phyloP scores from a whole-genome alignment of 2,113 vertebrate genomes.

The Oncorhynchus gorbuscha region DNA sequence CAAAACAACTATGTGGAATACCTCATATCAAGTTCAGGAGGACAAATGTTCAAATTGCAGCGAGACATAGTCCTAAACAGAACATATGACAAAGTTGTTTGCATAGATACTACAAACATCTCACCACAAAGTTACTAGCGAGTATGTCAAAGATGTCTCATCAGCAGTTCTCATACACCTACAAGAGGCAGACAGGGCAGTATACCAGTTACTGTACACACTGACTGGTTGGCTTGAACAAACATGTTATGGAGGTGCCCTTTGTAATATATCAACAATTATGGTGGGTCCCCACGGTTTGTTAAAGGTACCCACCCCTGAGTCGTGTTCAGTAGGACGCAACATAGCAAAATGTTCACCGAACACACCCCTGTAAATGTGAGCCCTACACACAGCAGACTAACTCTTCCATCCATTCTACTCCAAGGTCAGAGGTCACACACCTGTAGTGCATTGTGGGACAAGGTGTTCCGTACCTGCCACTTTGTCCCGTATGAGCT shows the following conservation, averaged over 20 bases:
- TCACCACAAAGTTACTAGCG: background rate
- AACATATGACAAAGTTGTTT: background rate
- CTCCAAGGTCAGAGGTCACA: constrained; percentile 13
- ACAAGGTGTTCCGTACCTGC: constrained; percentile 79
- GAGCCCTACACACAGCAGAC: background rate
- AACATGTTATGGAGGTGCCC: background rate
- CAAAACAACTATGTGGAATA: background rate
- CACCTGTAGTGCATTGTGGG: background rate
- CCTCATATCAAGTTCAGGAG: background rate
- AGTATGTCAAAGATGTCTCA: background rate
- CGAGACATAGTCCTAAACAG: background rate
- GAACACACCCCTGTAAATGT: background rate
- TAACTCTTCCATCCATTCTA: background rate
- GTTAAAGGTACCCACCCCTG: background rate
- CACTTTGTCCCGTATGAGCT: constrained; percentile 98
- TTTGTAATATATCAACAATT: background rate
- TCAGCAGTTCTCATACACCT: background rate
- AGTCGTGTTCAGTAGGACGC: no score
- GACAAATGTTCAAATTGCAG: background rate
- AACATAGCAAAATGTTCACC: background rate
- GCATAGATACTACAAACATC: background rate
- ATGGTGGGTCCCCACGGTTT: background rate
- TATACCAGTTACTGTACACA: background rate
- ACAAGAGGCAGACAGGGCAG: background rate
- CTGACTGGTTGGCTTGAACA: background rate